Base-by-base conservation (phyloP, 2,888 invertebrate genomes). In the Orthosia incerta region DNA sequence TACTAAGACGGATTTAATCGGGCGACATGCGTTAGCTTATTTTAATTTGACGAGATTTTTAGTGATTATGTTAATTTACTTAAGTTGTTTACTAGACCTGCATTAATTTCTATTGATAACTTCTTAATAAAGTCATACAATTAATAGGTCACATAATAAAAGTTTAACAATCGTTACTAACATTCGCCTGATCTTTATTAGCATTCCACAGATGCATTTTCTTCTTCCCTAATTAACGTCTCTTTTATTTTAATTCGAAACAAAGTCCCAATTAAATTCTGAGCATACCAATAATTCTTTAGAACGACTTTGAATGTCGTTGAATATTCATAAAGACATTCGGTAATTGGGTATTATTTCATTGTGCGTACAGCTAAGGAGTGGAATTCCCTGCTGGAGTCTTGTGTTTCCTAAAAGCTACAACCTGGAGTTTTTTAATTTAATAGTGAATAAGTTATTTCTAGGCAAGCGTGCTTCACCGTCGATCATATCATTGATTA, bases 1-100 rank as follows among this genome's bases (percentile, higher is more conserved):
- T 18, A 20, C 45, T 63, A 62, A 78, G 76, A 71, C 79, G n/a
- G 50, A 15, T 15, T 57, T 80, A 73, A 85, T 86, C 80, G n/a
- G 18, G 13, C n/a, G n/a, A 2, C 51, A 16, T 26, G 26, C 13
- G n/a, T 74, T n/a, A 16, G 18, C 13, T n/a, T 51, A 23, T 50
- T n/a, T 48, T 4, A 15, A 55, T 16, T 16, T 11, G 67, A 23
- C 15, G 5, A 65, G 13, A n/a, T 74, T 45, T 48, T 26, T 46
- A 7, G 18, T 53, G 46, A 60, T 60, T 53, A 9, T 39, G 1
- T 26, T 26, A 26, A 70, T 53, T 60, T 0, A 57, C n/a, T 45
- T 69, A 13, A 48, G 15, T 45, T 26, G 15, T 50, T 23, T 39
- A 56, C 2, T 23, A 26, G 18, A 71, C 18, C 53, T 71, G 39